Base-by-base conservation (phyloP, 2,113 vertebrate genomes). In the Ciconia stormi region DNA sequence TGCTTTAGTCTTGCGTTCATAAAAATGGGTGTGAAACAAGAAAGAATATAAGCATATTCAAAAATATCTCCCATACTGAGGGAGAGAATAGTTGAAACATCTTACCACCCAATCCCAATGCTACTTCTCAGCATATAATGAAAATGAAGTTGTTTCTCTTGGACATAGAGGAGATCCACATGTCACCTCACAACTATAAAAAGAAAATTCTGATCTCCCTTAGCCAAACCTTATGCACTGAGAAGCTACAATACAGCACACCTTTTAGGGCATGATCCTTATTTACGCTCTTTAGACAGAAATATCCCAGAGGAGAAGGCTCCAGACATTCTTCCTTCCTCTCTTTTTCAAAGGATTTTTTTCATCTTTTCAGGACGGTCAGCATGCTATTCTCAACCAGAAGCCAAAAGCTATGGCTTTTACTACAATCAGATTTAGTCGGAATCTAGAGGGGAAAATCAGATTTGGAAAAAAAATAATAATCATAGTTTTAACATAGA, bases 271-370 rank as follows among this genome's bases (percentile, higher is more conserved):
- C 27, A 94, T 19, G 34, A 66, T 90, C 47, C 62, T 95, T 97
- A 90, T 90, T 95, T 94, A 82, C 3, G 9, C 26, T 93, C 70
- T 88, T 94, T 82, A 95, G 89, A 96, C 89, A 94, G 73, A 94
- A 92, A 94, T 90, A 85, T 93, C 97, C 81, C 87, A 95, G 91
- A 87, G 94, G 93, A 96, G 81, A 95, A 95, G 70, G 46, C 38
- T 95, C 62, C 94, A 87, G 94, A 97, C 96, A 83, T 21, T 95
- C 92, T 97, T 97, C 97, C 97, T 97, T 96, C 96, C 97, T 97
- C 76, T 93, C 29, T 62, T 88, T 87, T 93, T 94, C 78, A 95
- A 95, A 96, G 32, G 66, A 47, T 38, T 79, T 91, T 96, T 95
- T 97, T 93, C 70, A 89, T 94, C 81, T 82, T 87, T 93, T 90